A percentile compares a stretch with the other conserved stretches of the same genome.
phyloP scores from a whole-genome alignment of 2,797 vertebrate species.

The Lepidocolaptes lacrymiger region DNA sequence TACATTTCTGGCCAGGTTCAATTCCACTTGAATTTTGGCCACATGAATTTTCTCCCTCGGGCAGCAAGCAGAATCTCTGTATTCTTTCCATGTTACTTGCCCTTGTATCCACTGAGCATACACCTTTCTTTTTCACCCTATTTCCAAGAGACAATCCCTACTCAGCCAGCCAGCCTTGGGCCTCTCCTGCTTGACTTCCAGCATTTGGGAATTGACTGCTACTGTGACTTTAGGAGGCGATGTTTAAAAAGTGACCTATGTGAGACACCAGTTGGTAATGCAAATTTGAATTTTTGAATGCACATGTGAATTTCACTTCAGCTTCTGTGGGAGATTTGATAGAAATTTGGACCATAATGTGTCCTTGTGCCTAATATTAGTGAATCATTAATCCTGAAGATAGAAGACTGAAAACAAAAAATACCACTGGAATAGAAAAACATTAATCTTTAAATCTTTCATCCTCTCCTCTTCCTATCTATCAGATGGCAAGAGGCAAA shows the following conservation, averaged over 20 bases:
- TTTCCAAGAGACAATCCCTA: not conserved
- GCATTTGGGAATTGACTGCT: not conserved
- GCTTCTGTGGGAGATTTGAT: not conserved
- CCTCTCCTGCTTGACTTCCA: not conserved
- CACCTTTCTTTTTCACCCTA: not conserved
- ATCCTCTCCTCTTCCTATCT: not conserved
- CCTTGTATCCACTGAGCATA: not conserved
- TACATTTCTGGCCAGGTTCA: not conserved
- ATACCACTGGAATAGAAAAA: not conserved
- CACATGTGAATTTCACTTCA: not conserved
- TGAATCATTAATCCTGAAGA: conserved; percentile 3
- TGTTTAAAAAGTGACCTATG: not conserved
- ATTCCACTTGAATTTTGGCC: not conserved
- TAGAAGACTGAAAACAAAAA: conserved; percentile 6
- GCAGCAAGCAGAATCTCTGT: not conserved
- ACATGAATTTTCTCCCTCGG: not conserved
- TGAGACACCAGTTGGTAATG: not conserved
- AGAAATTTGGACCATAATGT: not conserved
- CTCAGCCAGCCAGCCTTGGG: not conserved
- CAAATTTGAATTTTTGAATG: not conserved
- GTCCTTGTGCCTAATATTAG: not conserved
- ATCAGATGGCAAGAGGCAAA: not conserved
- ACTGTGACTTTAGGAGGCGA: not conserved
- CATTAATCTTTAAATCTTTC: not conserved
- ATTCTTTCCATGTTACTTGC: not conserved